Percentiles rank a stretch among this genome's conserved stretches.
Evolutionary conservation across 2,113 vertebrate genomes (phyloP).

Genomic region (Labrus mixtus): DNA sequence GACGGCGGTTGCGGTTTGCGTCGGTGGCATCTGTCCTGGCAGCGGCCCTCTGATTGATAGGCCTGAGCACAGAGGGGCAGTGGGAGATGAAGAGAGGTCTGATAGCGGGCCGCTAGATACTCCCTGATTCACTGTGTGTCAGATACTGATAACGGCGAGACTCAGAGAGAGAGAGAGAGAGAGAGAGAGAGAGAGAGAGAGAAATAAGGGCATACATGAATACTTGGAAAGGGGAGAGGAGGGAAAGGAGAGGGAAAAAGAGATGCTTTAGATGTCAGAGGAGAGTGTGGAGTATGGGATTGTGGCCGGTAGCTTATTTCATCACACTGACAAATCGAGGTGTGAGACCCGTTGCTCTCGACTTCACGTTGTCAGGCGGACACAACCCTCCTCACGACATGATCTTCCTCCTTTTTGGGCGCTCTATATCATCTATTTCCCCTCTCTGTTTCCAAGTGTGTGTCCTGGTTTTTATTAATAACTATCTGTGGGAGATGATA

Average conservation of each 20-base stretch:
- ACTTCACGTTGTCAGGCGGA: slow-evolving; percentile 50
- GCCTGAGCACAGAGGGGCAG: slow-evolving; percentile 74
- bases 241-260: slow-evolving; percentile 29
- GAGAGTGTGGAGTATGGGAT: slow-evolving; percentile 57
- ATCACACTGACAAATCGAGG: slow-evolving; percentile 78
- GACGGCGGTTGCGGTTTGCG: slow-evolving; percentile 10
- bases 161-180: slow-evolving; percentile 57
- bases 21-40: slow-evolving; percentile 53
- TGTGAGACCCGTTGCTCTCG: slow-evolving; percentile 57
- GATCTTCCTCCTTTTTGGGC: slow-evolving; percentile 41
- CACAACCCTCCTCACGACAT: slow-evolving; percentile 51
- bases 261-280: slow-evolving; percentile 57
- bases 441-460: background rate
- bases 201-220: slow-evolving; percentile 63
- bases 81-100: slow-evolving; percentile 83
- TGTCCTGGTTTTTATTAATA: slow-evolving; percentile 73
- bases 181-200: slow-evolving; percentile 31
- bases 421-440: slow-evolving; percentile 25
- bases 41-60: slow-evolving; percentile 81
- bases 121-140: slow-evolving; percentile 85
- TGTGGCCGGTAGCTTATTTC: slow-evolving; percentile 66
- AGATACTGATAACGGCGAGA: slow-evolving; percentile 82
- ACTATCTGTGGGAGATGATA: slow-evolving; percentile 69
- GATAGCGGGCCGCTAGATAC: slow-evolving; percentile 83
- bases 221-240: slow-evolving; percentile 28